Conservation (phyloP, 1,140 invertebrate species). For the Drosophila cardini region DNA sequence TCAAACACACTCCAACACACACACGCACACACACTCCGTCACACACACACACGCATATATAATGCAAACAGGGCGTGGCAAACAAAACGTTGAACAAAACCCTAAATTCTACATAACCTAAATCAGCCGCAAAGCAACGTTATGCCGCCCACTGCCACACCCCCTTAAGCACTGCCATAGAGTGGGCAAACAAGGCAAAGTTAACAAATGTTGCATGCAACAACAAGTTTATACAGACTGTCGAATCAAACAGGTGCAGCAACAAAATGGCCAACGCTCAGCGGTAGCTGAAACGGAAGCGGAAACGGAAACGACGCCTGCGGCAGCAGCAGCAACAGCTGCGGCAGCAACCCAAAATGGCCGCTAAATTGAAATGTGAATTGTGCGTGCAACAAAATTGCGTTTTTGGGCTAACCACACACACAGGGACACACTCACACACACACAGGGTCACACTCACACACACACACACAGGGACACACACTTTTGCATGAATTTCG, state of each 20-base stretch:
- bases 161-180: not conserved
- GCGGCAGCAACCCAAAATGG: conserved; percentile 4
- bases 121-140: not conserved
- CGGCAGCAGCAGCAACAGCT: not conserved
- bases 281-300: conserved; percentile 17
- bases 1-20: too few relatives aligned
- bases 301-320: conserved; percentile 9
- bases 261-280: conserved; percentile 34
- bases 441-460: not conserved
- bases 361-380: conserved; percentile 69
- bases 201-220: conserved; percentile 1
- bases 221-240: conserved; percentile 3
- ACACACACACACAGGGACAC: not conserved
- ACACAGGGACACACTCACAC: conserved; percentile 2
- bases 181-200: conserved; percentile 4
- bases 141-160: not conserved
- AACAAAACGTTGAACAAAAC: conserved; percentile 27
- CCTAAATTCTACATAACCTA: not conserved
- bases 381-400: conserved; percentile 69
- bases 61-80: conserved; percentile 17
- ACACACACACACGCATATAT: not conserved
- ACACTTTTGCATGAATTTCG: not conserved
- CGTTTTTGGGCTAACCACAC: conserved; percentile 38
- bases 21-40: too few relatives aligned
- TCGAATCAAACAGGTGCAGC: conserved; percentile 71